A percentile compares a stretch with the other conserved stretches of the same genome.
phyloP scores from a whole-genome alignment of 2,113 vertebrate genomes.

The Austrofundulus limnaeus region DNA sequence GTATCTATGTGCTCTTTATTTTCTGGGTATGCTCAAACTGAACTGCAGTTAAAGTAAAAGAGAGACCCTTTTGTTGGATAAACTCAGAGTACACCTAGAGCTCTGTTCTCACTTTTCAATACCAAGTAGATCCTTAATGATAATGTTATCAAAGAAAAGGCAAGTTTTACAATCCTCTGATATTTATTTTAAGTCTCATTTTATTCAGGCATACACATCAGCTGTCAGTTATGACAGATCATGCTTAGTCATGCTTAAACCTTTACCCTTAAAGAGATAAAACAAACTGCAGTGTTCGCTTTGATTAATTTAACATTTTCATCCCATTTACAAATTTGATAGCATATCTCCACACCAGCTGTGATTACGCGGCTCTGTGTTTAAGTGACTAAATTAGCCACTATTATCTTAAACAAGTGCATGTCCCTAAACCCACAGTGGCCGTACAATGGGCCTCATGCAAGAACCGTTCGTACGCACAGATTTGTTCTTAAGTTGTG shows the following conservation, averaged over 20 bases:
- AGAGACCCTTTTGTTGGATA: slow-evolving; percentile 70
- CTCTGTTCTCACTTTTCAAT: slow-evolving; percentile 30
- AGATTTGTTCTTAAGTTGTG: too few relatives aligned
- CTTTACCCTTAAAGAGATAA: neutral
- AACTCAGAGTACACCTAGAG: slow-evolving; percentile 44
- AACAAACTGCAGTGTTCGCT: slow-evolving; percentile 4
- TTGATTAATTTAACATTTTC: slow-evolving; percentile 10
- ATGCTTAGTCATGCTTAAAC: neutral
- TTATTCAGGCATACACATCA: neutral
- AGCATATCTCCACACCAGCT: slow-evolving; percentile 3
- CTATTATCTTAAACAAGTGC: slow-evolving; percentile 68
- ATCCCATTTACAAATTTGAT: neutral
- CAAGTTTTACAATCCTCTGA: slow-evolving; percentile 5
- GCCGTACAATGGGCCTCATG: slow-evolving; percentile 58
- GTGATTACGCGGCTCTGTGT: slow-evolving; percentile 28
- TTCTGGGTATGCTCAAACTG: slow-evolving; percentile 43
- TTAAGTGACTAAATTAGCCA: slow-evolving; percentile 60
- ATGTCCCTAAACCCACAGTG: slow-evolving; percentile 56
- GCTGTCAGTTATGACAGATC: neutral
- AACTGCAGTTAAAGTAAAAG: slow-evolving; percentile 39
- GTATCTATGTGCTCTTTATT: slow-evolving; percentile 70
- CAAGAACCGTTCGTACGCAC: too few relatives aligned
- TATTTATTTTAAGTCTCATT: neutral
- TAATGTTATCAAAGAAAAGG: slow-evolving; percentile 19
- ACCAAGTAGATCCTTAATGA: slow-evolving; percentile 21